Percentiles rank a stretch among this genome's conserved stretches.
These are phyloP conservation scores for Acanthiza pusilla DNA, from an alignment of 2,797 vertebrate species.

Conservation along the genomic window DNA sequence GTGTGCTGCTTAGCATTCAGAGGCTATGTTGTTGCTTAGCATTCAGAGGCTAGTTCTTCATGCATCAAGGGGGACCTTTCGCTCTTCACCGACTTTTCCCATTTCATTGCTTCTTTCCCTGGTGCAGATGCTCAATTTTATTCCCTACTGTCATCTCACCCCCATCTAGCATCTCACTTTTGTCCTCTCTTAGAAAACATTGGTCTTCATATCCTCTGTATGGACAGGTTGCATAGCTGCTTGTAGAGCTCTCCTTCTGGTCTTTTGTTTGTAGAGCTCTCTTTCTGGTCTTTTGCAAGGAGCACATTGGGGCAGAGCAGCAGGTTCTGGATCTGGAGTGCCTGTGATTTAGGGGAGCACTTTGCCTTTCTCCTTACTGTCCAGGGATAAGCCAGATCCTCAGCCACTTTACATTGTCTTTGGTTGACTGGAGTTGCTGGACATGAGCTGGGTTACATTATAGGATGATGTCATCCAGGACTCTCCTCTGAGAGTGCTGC, in stretches of 20 bases:
- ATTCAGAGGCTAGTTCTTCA: neutral
- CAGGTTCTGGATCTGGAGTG: neutral
- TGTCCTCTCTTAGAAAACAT: neutral
- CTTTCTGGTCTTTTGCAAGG: neutral
- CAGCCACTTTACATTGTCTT: neutral
- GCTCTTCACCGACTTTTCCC: neutral
- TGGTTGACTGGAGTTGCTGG: neutral
- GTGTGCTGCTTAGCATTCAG: neutral
- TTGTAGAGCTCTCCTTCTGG: neutral
- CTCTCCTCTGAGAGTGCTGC: neutral
- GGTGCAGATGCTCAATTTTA: neutral
- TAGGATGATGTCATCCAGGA: neutral
- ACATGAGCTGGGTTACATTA: neutral
- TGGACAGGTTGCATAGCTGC: neutral
- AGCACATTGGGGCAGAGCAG: neutral
- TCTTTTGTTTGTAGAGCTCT: neutral
- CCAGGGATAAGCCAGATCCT: neutral
- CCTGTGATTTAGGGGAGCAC: neutral
- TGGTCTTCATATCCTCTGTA: neutral
- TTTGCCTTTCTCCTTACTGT: neutral
- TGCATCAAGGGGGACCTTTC: neutral
- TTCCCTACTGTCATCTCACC: neutral
- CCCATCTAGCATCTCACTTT: neutral
- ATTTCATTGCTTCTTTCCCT: neutral
- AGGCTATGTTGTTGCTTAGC: neutral